Evolutionary conservation across 2,797 vertebrate species (phyloP), one percentile per base, ranked within the genome.

Genomic region (Protonibea diacanthus): DNA sequence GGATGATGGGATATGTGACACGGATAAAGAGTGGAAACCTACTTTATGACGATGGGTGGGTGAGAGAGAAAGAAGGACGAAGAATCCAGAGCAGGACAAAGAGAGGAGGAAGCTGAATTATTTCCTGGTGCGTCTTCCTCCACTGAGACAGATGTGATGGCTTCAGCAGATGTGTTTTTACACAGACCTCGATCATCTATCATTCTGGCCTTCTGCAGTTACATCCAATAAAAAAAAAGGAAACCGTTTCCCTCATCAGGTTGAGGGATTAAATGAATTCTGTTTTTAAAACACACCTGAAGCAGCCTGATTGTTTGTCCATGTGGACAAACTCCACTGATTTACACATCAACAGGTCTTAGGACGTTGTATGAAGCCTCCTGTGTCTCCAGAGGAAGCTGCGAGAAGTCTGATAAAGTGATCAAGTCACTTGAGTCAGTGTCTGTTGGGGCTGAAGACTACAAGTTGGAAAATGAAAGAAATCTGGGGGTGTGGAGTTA

Each of bases 121-220:
- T 81, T 83, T 86, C 67, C 83, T 79, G 59, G 65, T 80, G 61
- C 0, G 40, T 79, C 68, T 86, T 87, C 83, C 73, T 89, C 90
- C 84, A 0, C 74, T n/a, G 88, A 88, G 88, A 82, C 87, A 52
- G 61, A 80, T 52, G 81, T 83, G 85, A 92, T 91, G 64, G 63
- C 61, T 91, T 74, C 62, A 85, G 74, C 91, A 92, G 90, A 92
- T 91, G 89, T 89, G 60, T 53, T 69, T 65, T 40, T 27, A 47
- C 20, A 6, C 5, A 23, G 25, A 47, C 40, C 53, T 81, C 51
- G 81, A 82, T 66, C 71, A 78, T 82, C 59, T 18, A 63, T 72
- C 65, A n/a, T 2, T 70, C 56, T 49, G 15, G 53, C 51, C 14
- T 45, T 69, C 81, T 61, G 25, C 68, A 48, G 21, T 2, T 67